Evolutionary conservation across 2,797 vertebrate species (phyloP).

Genomic region (Lerista edwardsae): DNA sequence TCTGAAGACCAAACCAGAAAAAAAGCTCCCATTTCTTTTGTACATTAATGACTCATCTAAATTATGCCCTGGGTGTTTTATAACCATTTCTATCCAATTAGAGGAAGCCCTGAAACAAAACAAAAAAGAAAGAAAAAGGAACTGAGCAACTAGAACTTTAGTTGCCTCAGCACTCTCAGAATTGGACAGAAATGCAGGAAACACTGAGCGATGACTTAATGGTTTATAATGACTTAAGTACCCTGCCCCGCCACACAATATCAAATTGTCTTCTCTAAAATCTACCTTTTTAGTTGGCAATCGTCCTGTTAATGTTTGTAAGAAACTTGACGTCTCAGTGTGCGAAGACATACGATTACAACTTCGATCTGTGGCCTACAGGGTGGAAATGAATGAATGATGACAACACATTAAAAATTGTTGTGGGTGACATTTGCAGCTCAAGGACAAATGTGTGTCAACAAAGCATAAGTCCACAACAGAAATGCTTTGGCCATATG

Average conservation of each 20-base stretch:
- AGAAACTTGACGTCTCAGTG: slow-evolving; percentile 99
- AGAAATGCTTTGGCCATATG: slow-evolving; percentile 50
- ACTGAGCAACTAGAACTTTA: slow-evolving; percentile 53
- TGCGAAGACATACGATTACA: slow-evolving; percentile 99
- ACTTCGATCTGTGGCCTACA: slow-evolving; percentile 99
- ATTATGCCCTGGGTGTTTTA: slow-evolving; percentile 40
- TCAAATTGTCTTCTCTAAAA: slow-evolving; percentile 78
- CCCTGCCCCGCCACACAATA: slow-evolving; percentile 66
- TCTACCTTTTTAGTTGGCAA: slow-evolving; percentile 99
- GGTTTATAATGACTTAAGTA: slow-evolving; percentile 61
- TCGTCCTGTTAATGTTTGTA: slow-evolving; percentile 99
- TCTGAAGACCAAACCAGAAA: neutral
- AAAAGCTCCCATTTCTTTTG: neutral
- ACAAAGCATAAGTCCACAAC: slow-evolving; percentile 56
- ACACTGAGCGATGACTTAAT: slow-evolving; percentile 56
- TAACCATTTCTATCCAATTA: slow-evolving; percentile 2
- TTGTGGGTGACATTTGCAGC: slow-evolving; percentile 74
- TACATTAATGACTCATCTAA: neutral
- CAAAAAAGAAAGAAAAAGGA: neutral
- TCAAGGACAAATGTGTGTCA: slow-evolving; percentile 64
- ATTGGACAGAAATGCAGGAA: slow-evolving; percentile 56
- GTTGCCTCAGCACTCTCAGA: slow-evolving; percentile 35
- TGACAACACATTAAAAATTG: slow-evolving; percentile 89
- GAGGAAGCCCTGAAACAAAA: too few species aligned
- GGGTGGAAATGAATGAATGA: slow-evolving; percentile 94